These are phyloP conservation scores for Chelmon rostratus DNA, from an alignment of 2,797 vertebrate genomes.

Conservation along the genomic window DNA sequence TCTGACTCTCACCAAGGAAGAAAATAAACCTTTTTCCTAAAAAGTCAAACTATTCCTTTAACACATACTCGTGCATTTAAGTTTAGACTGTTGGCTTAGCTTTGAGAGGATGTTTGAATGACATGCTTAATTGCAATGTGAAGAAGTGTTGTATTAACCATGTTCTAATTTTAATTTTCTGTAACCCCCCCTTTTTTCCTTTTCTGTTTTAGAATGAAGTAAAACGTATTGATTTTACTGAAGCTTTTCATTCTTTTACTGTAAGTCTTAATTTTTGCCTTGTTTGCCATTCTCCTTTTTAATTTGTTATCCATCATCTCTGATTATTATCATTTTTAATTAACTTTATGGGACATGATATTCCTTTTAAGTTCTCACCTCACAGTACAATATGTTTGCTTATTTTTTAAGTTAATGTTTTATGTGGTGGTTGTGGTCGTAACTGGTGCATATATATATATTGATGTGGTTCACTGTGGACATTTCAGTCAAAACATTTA, in stretches of 20 bases:
- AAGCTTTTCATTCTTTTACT: slow-evolving; percentile 93
- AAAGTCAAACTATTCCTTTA: slow-evolving; percentile 5
- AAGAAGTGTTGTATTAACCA: slow-evolving; percentile 80
- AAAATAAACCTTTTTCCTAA: background rate
- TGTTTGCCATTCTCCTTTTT: slow-evolving; percentile 82
- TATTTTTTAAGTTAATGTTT: slow-evolving; percentile 36
- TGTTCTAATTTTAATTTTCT: slow-evolving; percentile 85
- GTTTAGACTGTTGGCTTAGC: slow-evolving; percentile 14
- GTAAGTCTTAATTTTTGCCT: slow-evolving; percentile 89
- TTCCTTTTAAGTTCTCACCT: slow-evolving; percentile 53
- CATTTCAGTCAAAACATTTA: slow-evolving; percentile 63
- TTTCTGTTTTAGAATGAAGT: slow-evolving; percentile 90
- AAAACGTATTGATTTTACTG: slow-evolving; percentile 92
- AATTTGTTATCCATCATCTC: slow-evolving; percentile 75
- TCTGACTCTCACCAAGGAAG: background rate
- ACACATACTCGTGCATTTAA: background rate
- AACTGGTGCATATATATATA: slow-evolving; percentile 28
- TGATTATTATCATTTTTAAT: slow-evolving; percentile 72
- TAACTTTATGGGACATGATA: slow-evolving; percentile 53
- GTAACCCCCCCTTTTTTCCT: slow-evolving; percentile 82
- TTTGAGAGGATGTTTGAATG: slow-evolving; percentile 51
- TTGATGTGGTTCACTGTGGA: slow-evolving; percentile 51
- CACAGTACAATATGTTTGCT: slow-evolving; percentile 39
- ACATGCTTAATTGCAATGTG: slow-evolving; percentile 76
- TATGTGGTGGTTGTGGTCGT: too few species aligned